Evolutionary conservation across 2,888 invertebrate species (phyloP).

Genomic region (Hyalella azteca): DNA sequence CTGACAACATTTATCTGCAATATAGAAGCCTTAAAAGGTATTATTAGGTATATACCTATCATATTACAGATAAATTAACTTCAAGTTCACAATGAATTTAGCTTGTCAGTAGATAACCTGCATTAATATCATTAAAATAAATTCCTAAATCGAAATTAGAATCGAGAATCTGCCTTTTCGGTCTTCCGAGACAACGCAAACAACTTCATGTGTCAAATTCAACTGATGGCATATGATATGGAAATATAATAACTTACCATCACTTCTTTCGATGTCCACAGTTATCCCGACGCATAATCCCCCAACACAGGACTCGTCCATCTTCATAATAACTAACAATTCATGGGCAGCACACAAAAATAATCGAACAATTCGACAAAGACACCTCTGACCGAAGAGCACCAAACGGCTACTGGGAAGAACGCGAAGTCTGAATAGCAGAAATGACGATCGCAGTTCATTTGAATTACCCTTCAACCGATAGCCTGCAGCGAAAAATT

Average conservation of each 20-base stretch:
- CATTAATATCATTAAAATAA: no score
- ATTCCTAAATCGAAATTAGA: no score
- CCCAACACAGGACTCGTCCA: conserved; percentile 54
- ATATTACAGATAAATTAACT: no score
- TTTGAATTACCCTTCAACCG: background rate
- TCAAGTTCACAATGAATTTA: no score
- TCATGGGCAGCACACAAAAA: conserved; percentile 24
- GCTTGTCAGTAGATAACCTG: no score
- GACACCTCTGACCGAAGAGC: conserved; percentile 12
- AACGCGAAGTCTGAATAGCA: background rate
- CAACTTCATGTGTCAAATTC: background rate
- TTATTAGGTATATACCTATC: no score
- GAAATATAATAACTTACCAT: conserved; percentile 50
- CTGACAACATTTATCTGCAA: no score
- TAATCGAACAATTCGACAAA: conserved; percentile 11
- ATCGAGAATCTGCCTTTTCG: no score
- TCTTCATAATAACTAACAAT: conserved; percentile 48
- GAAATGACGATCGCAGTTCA: background rate
- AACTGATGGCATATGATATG: background rate
- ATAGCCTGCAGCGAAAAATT: background rate
- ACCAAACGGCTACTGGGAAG: conserved; percentile 35
- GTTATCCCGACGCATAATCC: conserved; percentile 51
- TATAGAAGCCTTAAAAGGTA: no score
- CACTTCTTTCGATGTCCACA: conserved; percentile 57
- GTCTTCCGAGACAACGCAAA: no score